These are phyloP conservation scores for Drosophila novamexicana DNA, from an alignment of 1,140 invertebrate genomes.

Conservation along the genomic window DNA sequence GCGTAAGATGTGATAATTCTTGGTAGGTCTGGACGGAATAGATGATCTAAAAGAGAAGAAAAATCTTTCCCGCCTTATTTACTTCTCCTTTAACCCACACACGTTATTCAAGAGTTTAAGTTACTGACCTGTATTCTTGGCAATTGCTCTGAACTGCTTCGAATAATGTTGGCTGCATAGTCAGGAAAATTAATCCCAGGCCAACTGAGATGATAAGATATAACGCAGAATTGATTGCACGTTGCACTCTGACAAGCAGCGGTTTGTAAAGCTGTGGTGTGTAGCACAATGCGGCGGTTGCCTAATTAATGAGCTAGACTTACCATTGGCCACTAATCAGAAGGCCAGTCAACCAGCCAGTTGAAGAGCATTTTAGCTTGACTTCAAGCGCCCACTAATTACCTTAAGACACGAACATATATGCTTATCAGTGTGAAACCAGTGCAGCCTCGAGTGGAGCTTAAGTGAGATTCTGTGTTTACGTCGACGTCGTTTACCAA, in stretches of 20 bases:
- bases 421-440: slow-evolving; percentile 9
- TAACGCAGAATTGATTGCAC: slow-evolving; percentile 8
- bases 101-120: too few relatives aligned
- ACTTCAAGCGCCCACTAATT: not conserved
- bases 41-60: too few relatives aligned
- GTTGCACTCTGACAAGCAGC: slow-evolving; percentile 1
- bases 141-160: not conserved
- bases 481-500: not conserved
- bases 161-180: slow-evolving; percentile 47
- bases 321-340: slow-evolving; percentile 15
- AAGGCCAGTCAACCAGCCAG: not conserved
- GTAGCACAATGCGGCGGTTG: not conserved
- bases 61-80: too few relatives aligned
- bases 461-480: not conserved
- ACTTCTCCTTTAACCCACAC: too few relatives aligned
- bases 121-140: too few relatives aligned
- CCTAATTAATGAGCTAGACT: slow-evolving; percentile 22
- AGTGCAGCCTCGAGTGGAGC: not conserved
- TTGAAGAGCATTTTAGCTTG: not conserved
- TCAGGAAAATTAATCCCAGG: slow-evolving; percentile 4
- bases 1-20: too few relatives aligned
- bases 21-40: too few relatives aligned
- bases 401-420: not conserved
- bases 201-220: slow-evolving; percentile 4
- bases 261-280: not conserved